These are phyloP conservation scores for Sepioteuthis lessoniana DNA, from an alignment of 2,888 invertebrate species.

Conservation along the genomic window DNA sequence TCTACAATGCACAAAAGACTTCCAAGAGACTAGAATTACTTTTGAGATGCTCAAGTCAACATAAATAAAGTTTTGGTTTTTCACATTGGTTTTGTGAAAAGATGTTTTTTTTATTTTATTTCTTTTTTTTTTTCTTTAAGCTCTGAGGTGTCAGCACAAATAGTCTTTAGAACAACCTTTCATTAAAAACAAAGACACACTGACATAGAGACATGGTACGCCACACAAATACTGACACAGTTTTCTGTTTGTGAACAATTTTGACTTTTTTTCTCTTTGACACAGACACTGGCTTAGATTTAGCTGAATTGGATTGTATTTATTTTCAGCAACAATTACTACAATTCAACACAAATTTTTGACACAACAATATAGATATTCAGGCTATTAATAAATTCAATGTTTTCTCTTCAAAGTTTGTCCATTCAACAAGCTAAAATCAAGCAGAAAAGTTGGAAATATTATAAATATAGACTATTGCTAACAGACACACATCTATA, in stretches of 20 bases:
- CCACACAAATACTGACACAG: not conserved
- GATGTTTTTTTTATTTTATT: not conserved
- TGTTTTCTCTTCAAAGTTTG: not conserved
- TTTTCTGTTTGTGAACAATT: not conserved
- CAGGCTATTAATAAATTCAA: not conserved
- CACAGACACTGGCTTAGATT: not conserved
- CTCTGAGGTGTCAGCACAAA: not conserved
- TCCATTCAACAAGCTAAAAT: not conserved
- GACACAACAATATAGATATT: not conserved
- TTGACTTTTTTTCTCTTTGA: not conserved
- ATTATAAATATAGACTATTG: too few relatives aligned
- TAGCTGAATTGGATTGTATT: not conserved
- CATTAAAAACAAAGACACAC: not conserved
- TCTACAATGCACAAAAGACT: not conserved
- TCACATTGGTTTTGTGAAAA: not conserved
- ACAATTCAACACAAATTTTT: too few relatives aligned
- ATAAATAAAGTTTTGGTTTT: not conserved
- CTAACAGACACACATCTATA: too few relatives aligned
- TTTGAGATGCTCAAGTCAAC: not conserved
- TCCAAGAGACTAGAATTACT: not conserved
- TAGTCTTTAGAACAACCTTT: not conserved
- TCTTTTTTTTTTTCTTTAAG: too few relatives aligned
- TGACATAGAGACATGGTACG: not conserved
- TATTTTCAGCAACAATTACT: not conserved
- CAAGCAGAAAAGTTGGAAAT: not conserved